Evolutionary conservation across 2,113 vertebrate species (phyloP).

Genomic region (Gasterosteus nipponicus): DNA sequence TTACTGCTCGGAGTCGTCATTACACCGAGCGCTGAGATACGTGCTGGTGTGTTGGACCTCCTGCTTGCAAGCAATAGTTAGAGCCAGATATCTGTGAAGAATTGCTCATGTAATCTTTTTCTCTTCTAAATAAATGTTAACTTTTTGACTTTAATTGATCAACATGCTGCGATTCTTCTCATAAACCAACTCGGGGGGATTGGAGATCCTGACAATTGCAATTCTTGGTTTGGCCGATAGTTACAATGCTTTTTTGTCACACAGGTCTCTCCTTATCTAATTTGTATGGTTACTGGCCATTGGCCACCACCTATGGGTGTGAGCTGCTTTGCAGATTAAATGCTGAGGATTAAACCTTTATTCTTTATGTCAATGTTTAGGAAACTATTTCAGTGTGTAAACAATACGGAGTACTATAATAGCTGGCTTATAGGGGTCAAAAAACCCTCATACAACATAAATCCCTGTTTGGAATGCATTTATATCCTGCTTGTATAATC

Average conservation of each 20-base stretch:
- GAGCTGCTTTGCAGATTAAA: slow-evolving; percentile 4
- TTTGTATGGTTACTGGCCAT: neutral
- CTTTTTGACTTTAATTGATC: too few species aligned
- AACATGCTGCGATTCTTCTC: too few species aligned
- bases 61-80: too few species aligned
- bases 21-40: too few species aligned
- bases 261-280: neutral
- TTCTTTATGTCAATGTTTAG: neutral
- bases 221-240: neutral
- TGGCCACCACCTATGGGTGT: neutral
- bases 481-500: neutral
- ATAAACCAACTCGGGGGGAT: too few species aligned
- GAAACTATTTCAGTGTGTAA: neutral
- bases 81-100: too few species aligned
- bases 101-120: too few species aligned
- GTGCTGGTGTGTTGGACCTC: too few species aligned
- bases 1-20: too few species aligned
- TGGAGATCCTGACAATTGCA: neutral
- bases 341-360: neutral
- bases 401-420: neutral
- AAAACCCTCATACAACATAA: neutral
- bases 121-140: too few species aligned
- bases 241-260: neutral
- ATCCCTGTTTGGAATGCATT: neutral
- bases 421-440: neutral